Evolutionary conservation across 2,113 vertebrate genomes (phyloP), one percentile per base, ranked within the genome.

Genomic region (Burhinus bistriatus): DNA sequence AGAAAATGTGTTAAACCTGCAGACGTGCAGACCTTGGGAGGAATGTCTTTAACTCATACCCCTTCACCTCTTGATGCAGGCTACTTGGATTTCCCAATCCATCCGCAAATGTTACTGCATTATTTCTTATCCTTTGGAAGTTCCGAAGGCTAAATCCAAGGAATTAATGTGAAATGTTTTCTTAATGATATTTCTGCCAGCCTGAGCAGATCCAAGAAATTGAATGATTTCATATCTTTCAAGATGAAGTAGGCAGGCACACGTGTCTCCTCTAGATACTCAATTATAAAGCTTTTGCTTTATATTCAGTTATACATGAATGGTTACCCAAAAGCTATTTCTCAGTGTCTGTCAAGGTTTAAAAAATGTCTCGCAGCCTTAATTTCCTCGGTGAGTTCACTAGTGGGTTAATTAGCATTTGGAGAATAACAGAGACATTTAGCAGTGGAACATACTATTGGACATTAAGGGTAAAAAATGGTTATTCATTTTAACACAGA

Each of bases 351-450:
- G 61, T 92, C 62, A 85, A 89, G 55, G 66, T 15, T 89, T 47
- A 89, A 82, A 73, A 90, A 92, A 87, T 65, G 40, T 45, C 83
- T 86, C 2, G 1, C 38, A 85, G 66, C 32, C 73, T 92, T 96
- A 79, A 88, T 93, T 97, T 96, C 79, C 52, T 95, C 80, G 38
- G 20, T 32, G 61, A 92, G 59, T 81, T 89, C 83, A 87, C 38
- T 90, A 89, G 16, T 70, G 66, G 47, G 30, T 79, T 80, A 87
- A 59, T 85, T 71, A 87, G 25, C 34, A 40, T 95, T 77, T 77
- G 64, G 34, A 92, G 49, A 88, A 19, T 64, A 84, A 58, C 23
- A 54, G 32, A 90, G 61, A 73, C 25, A 38, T 57, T 86, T 93
- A 93, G 32, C 45, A 87, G 44, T 30, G 17, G 34, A 89, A 93